Base-by-base conservation (phyloP, 2,888 invertebrate genomes). In the Blomia tropicalis region DNA sequence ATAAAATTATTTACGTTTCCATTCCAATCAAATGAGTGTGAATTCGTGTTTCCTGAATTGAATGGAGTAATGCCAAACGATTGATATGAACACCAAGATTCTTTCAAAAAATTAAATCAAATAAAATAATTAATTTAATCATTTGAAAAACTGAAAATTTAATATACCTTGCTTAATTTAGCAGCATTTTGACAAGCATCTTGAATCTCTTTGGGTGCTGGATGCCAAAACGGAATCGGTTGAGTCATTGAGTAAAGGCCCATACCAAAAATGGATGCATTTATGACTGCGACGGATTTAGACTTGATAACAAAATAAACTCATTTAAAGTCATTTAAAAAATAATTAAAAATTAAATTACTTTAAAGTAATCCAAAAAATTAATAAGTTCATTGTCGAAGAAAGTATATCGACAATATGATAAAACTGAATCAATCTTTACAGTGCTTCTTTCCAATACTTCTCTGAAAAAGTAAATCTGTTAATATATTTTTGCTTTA, bases 201-300 rank as follows among this genome's bases (percentile, higher is more conserved):
- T 71, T 82, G 83, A 11, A 81, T 76, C 56, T 81, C 77, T 23
- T 81, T 76, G 27, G 76, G 74, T 1, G 86, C 86, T 2, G 86
- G 85, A 75, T 91, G 89, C 90, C 90, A 91, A 30, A 63, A 51
- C 4, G 66, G 66, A 30, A 65, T 60, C 66, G 80, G 83, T 0
- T 86, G 83, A 2, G 76, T 72, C 5, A 85, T 82, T 19, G 2
- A n/a, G 32, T 92, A 76, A 25, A 92, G 77, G 2, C 90, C 88
- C 85, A 91, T 83, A 1, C 82, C 83, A 14, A 85, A 82, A 0
- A 83, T 81, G 0, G 88, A 82, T 0, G 89, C 90, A 73, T 87
- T 87, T 29, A 93, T 82, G 19, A 92, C 77, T 1, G 86, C 90
- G 4, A 91, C 73, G 43, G 83, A 80, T 70, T 79, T 79, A 62